Evolutionary conservation across 2,113 vertebrate species (phyloP), one percentile per base, ranked within the genome.

Genomic region (Cinclus mexicanus): DNA sequence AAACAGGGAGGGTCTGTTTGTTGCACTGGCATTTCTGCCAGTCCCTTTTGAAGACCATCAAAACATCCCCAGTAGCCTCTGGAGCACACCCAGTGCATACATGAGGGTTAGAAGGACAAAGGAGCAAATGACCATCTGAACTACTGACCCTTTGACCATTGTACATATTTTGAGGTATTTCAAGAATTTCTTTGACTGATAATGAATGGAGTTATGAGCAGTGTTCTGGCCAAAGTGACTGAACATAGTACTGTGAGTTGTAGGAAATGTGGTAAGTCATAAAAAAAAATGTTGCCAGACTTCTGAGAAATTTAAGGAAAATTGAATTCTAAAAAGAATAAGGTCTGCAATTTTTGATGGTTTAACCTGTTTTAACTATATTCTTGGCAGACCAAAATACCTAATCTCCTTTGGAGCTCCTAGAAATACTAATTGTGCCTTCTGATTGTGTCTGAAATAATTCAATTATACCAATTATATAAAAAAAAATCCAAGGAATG

Each of bases 181-280:
- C 64, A 96, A 90, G 85, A n/a, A 94, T 81, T 88, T 86, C 60
- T 92, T 74, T 97, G 75, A n/a, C 35, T 63, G 41, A 33, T 70
- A 83, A 77, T 68, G 52, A 88, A 71, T 70, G 46, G 60, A 56
- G 47, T 83, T 52, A 53, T 22, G 10, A 52, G 15, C 6, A 41
- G 9, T 37, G 47, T 22, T 28, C 60, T 81, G 71, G 82, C 19
- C 19, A 50, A 44, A 86, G 55, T 47, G 46, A 11, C 20, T 85
- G 53, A n/a, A 46, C 17, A 20, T 4, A 70, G 18, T 24, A 41
- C 22, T 71, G 39, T 31, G n/a, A 69, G 9, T 52, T 90, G 17
- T n/a, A 83, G 39, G 49, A 92, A 56, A 47, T 23, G 6, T 47
- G 64, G 2, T 35, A 72, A 77, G 13, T 61, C 10, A 37, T 53